These are phyloP conservation scores for Chrysogorgia sp. DNA, from an alignment of 92 coral and sea anemone genomes.

Conservation along the genomic window DNA sequence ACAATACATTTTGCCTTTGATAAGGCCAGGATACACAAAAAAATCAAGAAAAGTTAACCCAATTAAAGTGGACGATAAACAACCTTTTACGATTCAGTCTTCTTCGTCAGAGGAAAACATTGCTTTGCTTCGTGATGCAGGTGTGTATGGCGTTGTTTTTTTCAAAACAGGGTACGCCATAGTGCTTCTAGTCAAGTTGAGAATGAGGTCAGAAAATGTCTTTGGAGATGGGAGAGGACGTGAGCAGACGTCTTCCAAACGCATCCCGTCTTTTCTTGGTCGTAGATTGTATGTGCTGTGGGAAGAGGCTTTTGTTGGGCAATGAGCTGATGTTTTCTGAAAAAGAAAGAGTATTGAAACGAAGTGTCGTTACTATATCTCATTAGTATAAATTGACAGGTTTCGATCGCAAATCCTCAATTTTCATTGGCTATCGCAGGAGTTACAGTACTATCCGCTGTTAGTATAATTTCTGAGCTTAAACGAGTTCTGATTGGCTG, in stretches of 20 bases:
- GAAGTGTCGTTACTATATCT: not conserved
- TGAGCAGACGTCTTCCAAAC: not conserved
- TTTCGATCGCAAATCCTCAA: not conserved
- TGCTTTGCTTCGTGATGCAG: slow-evolving; percentile 16
- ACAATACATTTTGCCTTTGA: too few species aligned
- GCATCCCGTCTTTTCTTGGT: slow-evolving; percentile 49
- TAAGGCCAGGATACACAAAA: too few species aligned
- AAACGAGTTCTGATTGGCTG: too few species aligned
- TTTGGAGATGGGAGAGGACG: slow-evolving; percentile 75
- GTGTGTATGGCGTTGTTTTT: slow-evolving; percentile 30
- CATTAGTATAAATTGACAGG: not conserved
- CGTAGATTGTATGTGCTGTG: slow-evolving; percentile 78
- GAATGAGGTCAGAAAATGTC: slow-evolving; percentile 70
- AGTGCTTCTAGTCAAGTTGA: slow-evolving; percentile 65
- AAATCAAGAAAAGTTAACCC: too few species aligned
- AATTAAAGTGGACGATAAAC: too few species aligned
- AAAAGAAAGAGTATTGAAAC: not conserved
- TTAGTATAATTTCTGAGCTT: too few species aligned
- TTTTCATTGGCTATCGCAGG: too few species aligned
- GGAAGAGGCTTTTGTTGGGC: slow-evolving; percentile 50
- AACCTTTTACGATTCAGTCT: too few species aligned
- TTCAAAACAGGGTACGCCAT: slow-evolving; percentile 59
- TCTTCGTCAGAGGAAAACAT: slow-evolving; percentile 92
- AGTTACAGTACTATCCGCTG: too few species aligned
- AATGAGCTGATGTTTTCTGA: not conserved